Evolutionary conservation across 1,140 invertebrate species (phyloP).

Genomic region (Listronotus oregonensis): DNA sequence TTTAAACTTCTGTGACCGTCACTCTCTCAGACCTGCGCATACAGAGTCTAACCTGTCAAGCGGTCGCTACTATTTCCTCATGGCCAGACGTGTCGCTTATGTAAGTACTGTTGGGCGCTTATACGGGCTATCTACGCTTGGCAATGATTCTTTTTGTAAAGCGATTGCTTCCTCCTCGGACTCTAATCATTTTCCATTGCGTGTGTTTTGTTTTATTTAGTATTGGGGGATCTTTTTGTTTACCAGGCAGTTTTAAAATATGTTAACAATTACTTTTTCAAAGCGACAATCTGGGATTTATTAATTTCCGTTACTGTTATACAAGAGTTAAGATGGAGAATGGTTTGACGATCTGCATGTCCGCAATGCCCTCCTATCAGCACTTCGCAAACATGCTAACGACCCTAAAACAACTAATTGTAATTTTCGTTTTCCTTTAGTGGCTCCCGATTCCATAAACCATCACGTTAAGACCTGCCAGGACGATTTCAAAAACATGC

Average conservation of each 20-base stretch:
- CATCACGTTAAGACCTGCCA: conserved; percentile 97
- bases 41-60: conserved; percentile 38
- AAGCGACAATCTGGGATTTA: too few species aligned
- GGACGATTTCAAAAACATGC: conserved; percentile 94
- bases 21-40: conserved; percentile 43
- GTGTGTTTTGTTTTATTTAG: neutral
- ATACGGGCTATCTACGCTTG: conserved; percentile 41
- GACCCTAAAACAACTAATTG: conserved; percentile 42
- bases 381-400: conserved; percentile 28
- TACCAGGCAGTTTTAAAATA: too few species aligned
- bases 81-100: conserved; percentile 44
- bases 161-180: conserved; percentile 40
- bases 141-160: conserved; percentile 52
- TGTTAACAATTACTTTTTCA: neutral
- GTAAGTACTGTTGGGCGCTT: conserved; percentile 43
- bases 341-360: conserved; percentile 47
- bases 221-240: conserved; percentile 7
- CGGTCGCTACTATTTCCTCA: conserved; percentile 43
- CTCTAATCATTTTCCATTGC: conserved; percentile 48
- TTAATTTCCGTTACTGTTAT: too few species aligned
- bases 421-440: conserved; percentile 63
- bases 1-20: conserved; percentile 34
- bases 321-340: conserved; percentile 38
- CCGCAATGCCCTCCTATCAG: conserved; percentile 43
- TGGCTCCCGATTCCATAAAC: conserved; percentile 98